These are phyloP conservation scores for Xestia rhomboidea DNA, from an alignment of 2,888 invertebrate genomes.

Conservation along the genomic window DNA sequence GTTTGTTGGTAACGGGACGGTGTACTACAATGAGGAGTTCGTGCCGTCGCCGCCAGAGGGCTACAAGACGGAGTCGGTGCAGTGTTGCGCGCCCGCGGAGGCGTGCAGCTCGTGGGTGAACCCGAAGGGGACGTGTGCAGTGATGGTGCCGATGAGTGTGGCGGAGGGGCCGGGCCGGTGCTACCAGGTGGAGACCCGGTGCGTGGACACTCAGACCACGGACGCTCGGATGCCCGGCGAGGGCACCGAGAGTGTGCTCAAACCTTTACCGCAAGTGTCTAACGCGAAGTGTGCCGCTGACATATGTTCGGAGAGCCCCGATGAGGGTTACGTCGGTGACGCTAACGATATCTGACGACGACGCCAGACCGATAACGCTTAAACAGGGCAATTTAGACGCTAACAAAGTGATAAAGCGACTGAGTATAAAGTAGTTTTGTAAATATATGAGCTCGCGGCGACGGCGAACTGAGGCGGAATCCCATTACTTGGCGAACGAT, in stretches of 20 bases:
- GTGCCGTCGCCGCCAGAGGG: conserved; percentile 93
- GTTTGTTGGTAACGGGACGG: conserved; percentile 86
- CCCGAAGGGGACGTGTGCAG: conserved; percentile 89
- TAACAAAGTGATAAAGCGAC: conserved; percentile 89
- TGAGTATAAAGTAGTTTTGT: conserved; percentile 87
- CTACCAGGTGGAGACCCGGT: conserved; percentile 90
- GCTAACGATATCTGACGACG: conserved; percentile 93
- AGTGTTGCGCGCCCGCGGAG: conserved; percentile 86
- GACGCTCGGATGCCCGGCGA: conserved; percentile 86
- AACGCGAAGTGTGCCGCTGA: conserved; percentile 88
- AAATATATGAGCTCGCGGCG: conserved; percentile 72
- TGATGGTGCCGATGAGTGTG: conserved; percentile 87
- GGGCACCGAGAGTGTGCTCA: conserved; percentile 83
- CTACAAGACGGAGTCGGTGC: conserved; percentile 91
- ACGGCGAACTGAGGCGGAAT: conserved; percentile 65
- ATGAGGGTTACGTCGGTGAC: conserved; percentile 97
- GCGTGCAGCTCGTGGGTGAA: conserved; percentile 86
- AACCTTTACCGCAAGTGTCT: conserved; percentile 85
- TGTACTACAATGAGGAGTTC: conserved; percentile 90
- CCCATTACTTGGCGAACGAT: conserved; percentile 62
- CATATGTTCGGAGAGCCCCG: conserved; percentile 94
- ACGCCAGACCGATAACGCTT: conserved; percentile 85
- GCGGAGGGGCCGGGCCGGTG: conserved; percentile 86
- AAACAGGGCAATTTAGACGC: conserved; percentile 86
- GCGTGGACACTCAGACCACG: conserved; percentile 92